Base-by-base conservation (phyloP, 2,797 vertebrate genomes). In the Coracias cyanogaster region DNA sequence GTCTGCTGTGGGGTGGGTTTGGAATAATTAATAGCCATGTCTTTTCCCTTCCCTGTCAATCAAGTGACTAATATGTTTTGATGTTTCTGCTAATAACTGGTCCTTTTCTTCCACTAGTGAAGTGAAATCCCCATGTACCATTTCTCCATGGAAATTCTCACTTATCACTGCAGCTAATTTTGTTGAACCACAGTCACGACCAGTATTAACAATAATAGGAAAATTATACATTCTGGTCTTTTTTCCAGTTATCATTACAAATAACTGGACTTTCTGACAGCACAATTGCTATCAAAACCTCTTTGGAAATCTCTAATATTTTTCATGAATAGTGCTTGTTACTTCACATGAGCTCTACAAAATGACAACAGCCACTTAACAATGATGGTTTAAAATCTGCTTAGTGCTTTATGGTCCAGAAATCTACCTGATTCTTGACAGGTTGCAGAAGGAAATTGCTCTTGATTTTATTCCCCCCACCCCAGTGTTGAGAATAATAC, bases 271-370 rank as follows among this genome's bases (percentile, higher is more conserved):
- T 66, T 51, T 66, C 31, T 90, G 79, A 83, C 76, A 83, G 52
- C 35, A 45, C 29, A 85, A 16, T 58, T 88, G n/a, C 49, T 69
- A 49, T 92, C 21, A 65, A 61, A 78, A 72, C 21, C 48, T 70
- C 85, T 89, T 77, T 60, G 39, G 67, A 88, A 83, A 31, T 60
- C 15, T 67, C 29, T 73, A 22, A 12, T 55, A 14, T 57, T 88
- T 96, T 91, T 90, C 49, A 51, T 88, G 69, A 91, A 88, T 67
- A 28, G 25, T 49, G 20, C 55, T 86, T 94, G 80, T 83, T 43
- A 29, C 52, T 69, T 95, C 51, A 48, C 15, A 13, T 90, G 64
- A 88, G 21, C 4, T 73, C 17, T 88, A 33, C 41, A 37, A 81
- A 80, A 87, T 33, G 10, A 73, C 24, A 87, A 45, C 28, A 82